Evolutionary conservation across 2,113 vertebrate species (phyloP).

Genomic region (Spea bombifrons): DNA sequence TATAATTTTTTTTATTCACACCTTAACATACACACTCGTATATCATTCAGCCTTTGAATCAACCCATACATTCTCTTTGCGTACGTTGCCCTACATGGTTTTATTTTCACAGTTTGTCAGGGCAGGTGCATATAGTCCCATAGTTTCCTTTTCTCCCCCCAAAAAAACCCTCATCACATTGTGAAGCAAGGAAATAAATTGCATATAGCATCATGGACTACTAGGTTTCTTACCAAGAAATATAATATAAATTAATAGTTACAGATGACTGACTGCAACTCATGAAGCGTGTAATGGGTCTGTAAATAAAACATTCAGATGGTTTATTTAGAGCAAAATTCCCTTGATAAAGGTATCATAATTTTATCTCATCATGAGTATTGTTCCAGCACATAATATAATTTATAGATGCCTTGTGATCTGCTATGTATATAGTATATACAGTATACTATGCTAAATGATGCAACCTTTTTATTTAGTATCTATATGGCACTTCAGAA

Average conservation of each 20-base stretch:
- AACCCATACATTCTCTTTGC: neutral
- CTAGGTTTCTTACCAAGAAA: neutral
- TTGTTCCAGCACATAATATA: neutral
- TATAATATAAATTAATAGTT: conserved; percentile 11
- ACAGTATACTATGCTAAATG: too few relatives aligned
- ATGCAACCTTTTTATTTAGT: too few relatives aligned
- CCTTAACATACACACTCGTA: conserved; percentile 20
- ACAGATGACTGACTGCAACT: conserved; percentile 8
- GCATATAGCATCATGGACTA: conserved; percentile 5
- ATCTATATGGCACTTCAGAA: too few relatives aligned
- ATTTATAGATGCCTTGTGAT: too few relatives aligned
- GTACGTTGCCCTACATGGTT: conserved; percentile 12
- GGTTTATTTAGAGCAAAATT: conserved; percentile 11
- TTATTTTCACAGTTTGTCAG: conserved; percentile 40
- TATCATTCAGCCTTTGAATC: conserved; percentile 33
- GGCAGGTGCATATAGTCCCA: conserved; percentile 21
- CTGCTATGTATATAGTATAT: too few relatives aligned
- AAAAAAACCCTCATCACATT: neutral
- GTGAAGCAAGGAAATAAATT: conserved; percentile 5
- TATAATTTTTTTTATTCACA: neutral
- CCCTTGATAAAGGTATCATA: neutral
- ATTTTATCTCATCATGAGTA: neutral
- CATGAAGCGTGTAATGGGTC: conserved; percentile 23
- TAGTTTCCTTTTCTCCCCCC: neutral
- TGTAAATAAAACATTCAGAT: conserved; percentile 36